Conservation (phyloP, 35 echinoderm and acorn worm genomes). For the Stichopus chloronotus region DNA sequence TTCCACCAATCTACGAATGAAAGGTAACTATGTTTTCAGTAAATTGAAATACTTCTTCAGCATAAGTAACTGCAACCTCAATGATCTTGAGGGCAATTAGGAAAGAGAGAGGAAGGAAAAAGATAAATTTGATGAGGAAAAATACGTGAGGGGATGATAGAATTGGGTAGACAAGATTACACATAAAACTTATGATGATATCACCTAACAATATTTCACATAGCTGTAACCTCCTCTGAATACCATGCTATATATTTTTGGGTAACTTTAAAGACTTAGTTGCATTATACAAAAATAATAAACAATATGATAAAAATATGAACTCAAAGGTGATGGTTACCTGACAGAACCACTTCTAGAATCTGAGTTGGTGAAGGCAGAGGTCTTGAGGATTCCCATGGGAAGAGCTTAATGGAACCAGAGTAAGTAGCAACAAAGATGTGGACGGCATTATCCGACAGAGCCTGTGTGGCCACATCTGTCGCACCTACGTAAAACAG, state of each 20-base stretch:
- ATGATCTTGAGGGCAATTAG: background rate
- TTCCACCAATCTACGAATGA: too few species aligned
- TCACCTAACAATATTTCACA: too few species aligned
- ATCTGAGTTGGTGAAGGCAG: background rate
- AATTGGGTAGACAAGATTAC: too few species aligned
- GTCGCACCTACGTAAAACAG: background rate
- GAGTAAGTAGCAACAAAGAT: conserved; percentile 16
- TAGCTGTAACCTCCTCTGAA: too few species aligned
- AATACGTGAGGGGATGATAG: background rate
- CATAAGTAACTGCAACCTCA: too few species aligned
- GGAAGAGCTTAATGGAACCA: background rate
- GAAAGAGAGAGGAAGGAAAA: background rate
- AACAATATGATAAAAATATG: too few species aligned
- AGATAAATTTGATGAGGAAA: background rate
- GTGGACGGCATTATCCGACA: background rate
- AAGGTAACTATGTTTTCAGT: too few species aligned
- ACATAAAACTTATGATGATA: too few species aligned
- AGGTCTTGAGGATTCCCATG: background rate
- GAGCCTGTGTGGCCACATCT: background rate
- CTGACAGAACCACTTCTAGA: background rate
- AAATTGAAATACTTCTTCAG: too few species aligned
- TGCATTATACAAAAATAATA: too few species aligned
- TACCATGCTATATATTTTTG: too few species aligned
- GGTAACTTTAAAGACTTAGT: too few species aligned
- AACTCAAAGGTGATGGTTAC: background rate